Base-by-base conservation (phyloP, 1,140 invertebrate genomes). In the Drosophila elegans region DNA sequence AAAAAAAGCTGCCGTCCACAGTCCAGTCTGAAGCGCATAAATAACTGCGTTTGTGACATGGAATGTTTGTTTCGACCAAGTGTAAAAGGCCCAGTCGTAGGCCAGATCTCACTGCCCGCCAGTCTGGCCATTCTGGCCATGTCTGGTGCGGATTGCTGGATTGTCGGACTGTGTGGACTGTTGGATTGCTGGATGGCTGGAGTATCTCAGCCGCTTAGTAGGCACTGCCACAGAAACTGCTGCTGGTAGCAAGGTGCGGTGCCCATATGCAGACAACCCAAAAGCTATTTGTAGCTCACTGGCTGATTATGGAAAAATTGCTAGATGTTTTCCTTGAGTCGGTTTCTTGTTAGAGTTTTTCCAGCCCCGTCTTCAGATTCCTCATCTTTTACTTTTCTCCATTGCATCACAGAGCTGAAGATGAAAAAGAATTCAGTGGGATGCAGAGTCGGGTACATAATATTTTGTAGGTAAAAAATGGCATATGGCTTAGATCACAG, bases 31-130 rank as follows among this genome's bases (percentile, higher is more conserved):
- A 80, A 80, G 71, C 86, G 85, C 86, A 90, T 90, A 90, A 90
- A 90, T 90, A 90, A 90, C 85, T 90, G 85, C 85, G 81, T 86
- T 82, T 90, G 68, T 90, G 85, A 90, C 85, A 90, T 82, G 84
- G 80, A 89, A 89, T 88, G 83, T 74, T 64, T 73, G 60, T 67
- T 78, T 49, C 39, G 54, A 49, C 67, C 79, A 57, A 76, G 78
- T 77, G 67, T 63, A 62, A 72, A 44, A 72, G 57, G 72, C 72
- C 78, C 60, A 82, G 78, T 77, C 73, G 44, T 66, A 61, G 78
- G 76, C 76, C 51, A 82, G 74, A 82, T 82, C 81, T 85, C 74
- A 81, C 78, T 78, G 82, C 62, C 74, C 76, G 82, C 42, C 78
- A 45, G 77, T 80, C 77, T 88, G 79, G 75, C 84, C 83, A 78